These are phyloP conservation scores for Cydia pomonella DNA, from an alignment of 1,140 invertebrate species.

Conservation along the genomic window DNA sequence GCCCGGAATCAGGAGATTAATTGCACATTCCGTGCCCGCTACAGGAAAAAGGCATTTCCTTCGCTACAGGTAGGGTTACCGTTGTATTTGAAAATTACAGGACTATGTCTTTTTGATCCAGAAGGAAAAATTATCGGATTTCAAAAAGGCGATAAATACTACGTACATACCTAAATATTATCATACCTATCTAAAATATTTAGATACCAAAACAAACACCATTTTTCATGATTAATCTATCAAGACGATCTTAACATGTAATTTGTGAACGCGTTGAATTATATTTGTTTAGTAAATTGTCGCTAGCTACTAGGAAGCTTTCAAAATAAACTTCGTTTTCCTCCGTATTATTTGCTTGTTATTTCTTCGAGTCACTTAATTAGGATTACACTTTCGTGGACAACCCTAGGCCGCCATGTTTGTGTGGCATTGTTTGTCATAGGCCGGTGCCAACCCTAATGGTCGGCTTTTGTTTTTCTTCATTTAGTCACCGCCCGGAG, in stretches of 20 bases:
- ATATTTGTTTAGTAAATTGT: slow-evolving; percentile 4
- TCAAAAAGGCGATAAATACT: background rate
- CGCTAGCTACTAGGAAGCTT: background rate
- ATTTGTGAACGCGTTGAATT: background rate
- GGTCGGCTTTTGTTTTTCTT: slow-evolving; percentile 63
- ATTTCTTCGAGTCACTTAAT: slow-evolving; percentile 32
- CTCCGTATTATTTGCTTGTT: slow-evolving; percentile 28
- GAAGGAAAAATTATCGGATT: background rate
- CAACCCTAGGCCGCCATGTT: slow-evolving; percentile 39
- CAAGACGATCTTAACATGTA: background rate
- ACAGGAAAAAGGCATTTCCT: slow-evolving; percentile 36
- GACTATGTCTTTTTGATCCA: background rate
- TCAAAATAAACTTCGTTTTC: slow-evolving; percentile 25
- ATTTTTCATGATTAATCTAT: slow-evolving; percentile 1
- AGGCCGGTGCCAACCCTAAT: slow-evolving; percentile 53
- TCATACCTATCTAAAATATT: background rate
- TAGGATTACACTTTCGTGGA: slow-evolving; percentile 25
- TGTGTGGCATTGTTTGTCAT: slow-evolving; percentile 54
- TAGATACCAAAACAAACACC: background rate
- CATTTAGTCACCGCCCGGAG: slow-evolving; percentile 48
- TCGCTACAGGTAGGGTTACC: background rate
- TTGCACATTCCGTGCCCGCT: slow-evolving; percentile 20
- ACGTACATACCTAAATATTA: too few relatives aligned
- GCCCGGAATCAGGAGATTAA: slow-evolving; percentile 30
- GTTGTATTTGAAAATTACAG: background rate